Conservation (phyloP, 2,888 invertebrate species). For the Therioaphis trifolii region DNA sequence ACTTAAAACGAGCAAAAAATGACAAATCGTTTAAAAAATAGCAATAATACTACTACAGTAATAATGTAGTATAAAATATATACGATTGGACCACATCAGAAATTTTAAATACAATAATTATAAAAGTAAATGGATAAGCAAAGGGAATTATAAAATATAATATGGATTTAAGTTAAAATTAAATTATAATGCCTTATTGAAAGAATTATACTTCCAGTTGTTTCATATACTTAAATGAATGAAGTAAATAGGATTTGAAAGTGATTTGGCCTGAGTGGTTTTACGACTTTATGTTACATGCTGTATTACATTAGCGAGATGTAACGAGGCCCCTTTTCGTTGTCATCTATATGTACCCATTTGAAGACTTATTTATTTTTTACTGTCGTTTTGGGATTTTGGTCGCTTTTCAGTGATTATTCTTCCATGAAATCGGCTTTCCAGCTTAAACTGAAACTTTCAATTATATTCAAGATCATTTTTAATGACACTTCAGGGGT, state of each 20-base stretch:
- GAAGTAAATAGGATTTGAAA: conserved; percentile 54
- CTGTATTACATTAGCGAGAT: conserved; percentile 51
- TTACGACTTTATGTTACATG: conserved; percentile 53
- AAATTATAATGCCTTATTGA: neutral
- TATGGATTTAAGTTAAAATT: neutral
- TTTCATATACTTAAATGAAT: conserved; percentile 32
- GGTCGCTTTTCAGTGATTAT: conserved; percentile 23
- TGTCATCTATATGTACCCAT: conserved; percentile 35
- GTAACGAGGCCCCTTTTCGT: conserved; percentile 36
- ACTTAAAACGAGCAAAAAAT: neutral
- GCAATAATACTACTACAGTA: neutral
- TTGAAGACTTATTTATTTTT: conserved; percentile 54
- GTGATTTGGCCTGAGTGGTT: conserved; percentile 51
- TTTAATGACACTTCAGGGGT: conserved; percentile 2
- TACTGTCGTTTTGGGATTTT: conserved; percentile 44
- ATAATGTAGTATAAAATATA: neutral
- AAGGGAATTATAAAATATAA: neutral
- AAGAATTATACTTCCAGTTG: conserved; percentile 30
- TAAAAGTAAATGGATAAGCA: neutral
- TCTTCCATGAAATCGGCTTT: conserved; percentile 50
- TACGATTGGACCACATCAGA: neutral
- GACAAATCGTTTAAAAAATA: neutral
- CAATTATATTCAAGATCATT: conserved; percentile 28
- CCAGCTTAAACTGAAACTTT: conserved; percentile 33
- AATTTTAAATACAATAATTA: neutral